These are phyloP conservation scores for Nephila pilipes DNA, from an alignment of 1,140 invertebrate species.

Conservation along the genomic window DNA sequence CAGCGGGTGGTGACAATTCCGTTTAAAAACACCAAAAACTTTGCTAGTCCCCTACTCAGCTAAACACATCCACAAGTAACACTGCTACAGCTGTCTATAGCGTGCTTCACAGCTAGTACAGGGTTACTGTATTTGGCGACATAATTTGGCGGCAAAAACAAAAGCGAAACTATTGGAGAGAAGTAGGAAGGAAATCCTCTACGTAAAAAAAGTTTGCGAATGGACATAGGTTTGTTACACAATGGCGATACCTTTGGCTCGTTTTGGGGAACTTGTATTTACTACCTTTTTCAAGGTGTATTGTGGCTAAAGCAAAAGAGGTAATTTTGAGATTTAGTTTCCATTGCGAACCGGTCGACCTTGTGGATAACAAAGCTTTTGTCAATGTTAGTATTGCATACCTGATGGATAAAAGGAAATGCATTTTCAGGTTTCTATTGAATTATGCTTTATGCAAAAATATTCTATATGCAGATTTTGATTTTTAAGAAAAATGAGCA, in stretches of 20 bases:
- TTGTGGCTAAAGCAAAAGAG: neutral
- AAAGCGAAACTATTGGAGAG: neutral
- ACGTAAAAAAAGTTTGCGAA: neutral
- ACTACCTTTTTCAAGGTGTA: neutral
- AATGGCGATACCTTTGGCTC: neutral
- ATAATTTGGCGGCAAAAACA: neutral
- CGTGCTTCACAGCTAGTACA: neutral
- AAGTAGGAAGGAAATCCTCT: constrained; percentile 1
- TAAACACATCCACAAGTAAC: constrained; percentile 4
- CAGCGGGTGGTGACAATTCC: constrained; percentile 27
- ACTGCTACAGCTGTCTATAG: constrained; percentile 1
- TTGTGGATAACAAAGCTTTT: constrained; percentile 19
- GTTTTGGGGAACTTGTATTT: neutral
- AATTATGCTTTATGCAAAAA: neutral
- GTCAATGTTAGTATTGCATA: neutral
- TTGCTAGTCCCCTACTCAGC: neutral
- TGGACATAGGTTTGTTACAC: neutral
- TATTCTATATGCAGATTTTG: no score
- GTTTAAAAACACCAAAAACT: neutral
- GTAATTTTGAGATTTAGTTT: neutral
- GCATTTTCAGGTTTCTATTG: neutral
- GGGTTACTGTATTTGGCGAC: neutral
- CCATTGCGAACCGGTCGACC: neutral
- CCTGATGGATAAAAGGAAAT: neutral
- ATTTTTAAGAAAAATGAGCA: no score